phyloP scores from a whole-genome alignment of 2,888 invertebrate genomes.

The Sicus ferrugineus region DNA sequence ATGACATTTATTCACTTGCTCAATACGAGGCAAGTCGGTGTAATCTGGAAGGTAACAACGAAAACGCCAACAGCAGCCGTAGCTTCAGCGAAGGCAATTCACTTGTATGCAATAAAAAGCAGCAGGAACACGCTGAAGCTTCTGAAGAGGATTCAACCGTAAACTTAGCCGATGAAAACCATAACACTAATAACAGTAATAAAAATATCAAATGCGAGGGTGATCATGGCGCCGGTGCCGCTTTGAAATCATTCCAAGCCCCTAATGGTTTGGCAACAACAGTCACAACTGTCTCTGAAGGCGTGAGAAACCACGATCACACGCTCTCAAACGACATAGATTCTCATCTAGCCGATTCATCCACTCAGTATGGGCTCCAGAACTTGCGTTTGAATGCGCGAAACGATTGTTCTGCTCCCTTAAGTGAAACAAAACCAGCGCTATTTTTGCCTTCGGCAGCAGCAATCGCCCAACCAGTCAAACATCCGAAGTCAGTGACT shows the following conservation, averaged over 20 bases:
- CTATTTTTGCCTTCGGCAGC: slow-evolving; percentile 22
- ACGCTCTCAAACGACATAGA: too few relatives aligned
- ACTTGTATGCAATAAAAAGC: slow-evolving; percentile 33
- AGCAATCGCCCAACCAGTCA: slow-evolving; percentile 25
- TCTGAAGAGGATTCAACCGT: slow-evolving; percentile 28
- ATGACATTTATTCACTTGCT: slow-evolving; percentile 65
- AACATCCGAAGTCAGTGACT: slow-evolving; percentile 62
- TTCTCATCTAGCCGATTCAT: too few relatives aligned
- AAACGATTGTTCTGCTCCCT: slow-evolving; percentile 40
- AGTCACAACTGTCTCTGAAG: too few relatives aligned
- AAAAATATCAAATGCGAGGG: slow-evolving; percentile 22
- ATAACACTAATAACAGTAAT: slow-evolving; percentile 40
- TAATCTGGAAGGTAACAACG: slow-evolving; percentile 47
- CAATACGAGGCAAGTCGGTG: slow-evolving; percentile 63
- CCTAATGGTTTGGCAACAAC: too few relatives aligned
- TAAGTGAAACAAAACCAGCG: not conserved
- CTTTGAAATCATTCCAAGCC: slow-evolving; percentile 10
- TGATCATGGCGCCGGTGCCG: slow-evolving; percentile 4
- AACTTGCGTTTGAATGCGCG: slow-evolving; percentile 45
- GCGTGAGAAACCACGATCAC: too few relatives aligned
- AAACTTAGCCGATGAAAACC: slow-evolving; percentile 38
- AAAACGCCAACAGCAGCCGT: slow-evolving; percentile 41
- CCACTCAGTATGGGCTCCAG: too few relatives aligned
- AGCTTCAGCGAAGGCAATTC: slow-evolving; percentile 32
- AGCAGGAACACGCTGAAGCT: slow-evolving; percentile 23